A percentile compares a stretch with the other conserved stretches of the same genome.
Evolutionary conservation across 2,888 invertebrate genomes (phyloP).

Genomic region (Andrena chrysosceles): DNA sequence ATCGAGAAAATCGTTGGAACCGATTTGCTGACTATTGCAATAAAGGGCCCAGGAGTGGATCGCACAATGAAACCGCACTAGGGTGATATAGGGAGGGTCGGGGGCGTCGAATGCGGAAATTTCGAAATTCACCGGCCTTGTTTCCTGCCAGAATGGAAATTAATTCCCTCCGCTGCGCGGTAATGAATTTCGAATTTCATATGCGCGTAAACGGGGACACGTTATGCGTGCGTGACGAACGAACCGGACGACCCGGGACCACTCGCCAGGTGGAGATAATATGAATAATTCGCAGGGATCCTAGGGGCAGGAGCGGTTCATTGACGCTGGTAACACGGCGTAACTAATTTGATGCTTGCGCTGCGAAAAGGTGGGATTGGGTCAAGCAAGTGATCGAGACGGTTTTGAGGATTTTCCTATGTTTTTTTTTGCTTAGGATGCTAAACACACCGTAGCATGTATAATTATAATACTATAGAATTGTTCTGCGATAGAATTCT

Average conservation of each 20-base stretch:
- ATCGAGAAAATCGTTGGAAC: conserved; percentile 22
- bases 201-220: background rate
- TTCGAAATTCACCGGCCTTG: conserved; percentile 33
- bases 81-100: background rate
- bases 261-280: conserved; percentile 7
- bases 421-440: no score
- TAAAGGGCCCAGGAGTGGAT: background rate
- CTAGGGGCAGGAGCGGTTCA: conserved; percentile 5
- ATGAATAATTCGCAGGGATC: conserved; percentile 10
- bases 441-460: no score
- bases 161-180: conserved; percentile 22
- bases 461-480: no score
- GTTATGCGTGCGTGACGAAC: conserved; percentile 11
- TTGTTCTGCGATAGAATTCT: no score
- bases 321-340: background rate
- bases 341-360: background rate
- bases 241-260: background rate
- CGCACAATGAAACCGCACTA: background rate
- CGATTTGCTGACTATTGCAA: background rate
- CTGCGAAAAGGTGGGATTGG: no score
- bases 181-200: conserved; percentile 41
- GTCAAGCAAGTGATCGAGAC: no score
- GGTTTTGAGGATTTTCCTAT: no score
- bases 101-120: conserved; percentile 13
- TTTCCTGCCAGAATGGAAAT: conserved; percentile 30